These are phyloP conservation scores for Mythimna lalbum DNA, from an alignment of 2,888 invertebrate genomes.

Conservation along the genomic window DNA sequence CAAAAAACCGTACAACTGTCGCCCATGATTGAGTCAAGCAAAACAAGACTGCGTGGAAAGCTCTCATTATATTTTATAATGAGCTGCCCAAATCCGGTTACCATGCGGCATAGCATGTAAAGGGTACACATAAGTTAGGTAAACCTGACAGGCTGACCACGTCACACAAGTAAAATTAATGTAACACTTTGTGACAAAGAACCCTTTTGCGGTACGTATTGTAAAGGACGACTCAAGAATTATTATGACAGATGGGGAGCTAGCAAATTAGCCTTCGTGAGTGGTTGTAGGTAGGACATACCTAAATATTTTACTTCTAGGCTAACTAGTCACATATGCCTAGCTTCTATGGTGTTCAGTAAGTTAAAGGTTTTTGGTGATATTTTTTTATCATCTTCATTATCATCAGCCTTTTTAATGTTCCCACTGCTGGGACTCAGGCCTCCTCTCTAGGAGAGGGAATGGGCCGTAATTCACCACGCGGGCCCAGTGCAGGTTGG, in stretches of 20 bases:
- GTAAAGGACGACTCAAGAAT: slow-evolving; percentile 8
- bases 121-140: slow-evolving; percentile 28
- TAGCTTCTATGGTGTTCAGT: no score
- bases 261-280: background rate
- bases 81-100: slow-evolving; percentile 40
- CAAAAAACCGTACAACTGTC: slow-evolving; percentile 24
- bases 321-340: no score
- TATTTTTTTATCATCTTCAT: no score
- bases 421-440: no score
- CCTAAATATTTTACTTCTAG: no score
- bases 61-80: slow-evolving; percentile 64
- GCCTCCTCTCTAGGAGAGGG: no score
- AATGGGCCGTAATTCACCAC: no score
- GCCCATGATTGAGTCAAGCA: slow-evolving; percentile 38
- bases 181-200: slow-evolving; percentile 27
- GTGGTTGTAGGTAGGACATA: no score
- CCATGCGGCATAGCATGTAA: slow-evolving; percentile 41
- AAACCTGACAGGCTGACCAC: slow-evolving; percentile 26
- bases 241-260: background rate
- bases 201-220: slow-evolving; percentile 17
- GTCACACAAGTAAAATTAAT: slow-evolving; percentile 25
- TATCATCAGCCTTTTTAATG: no score
- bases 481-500: no score
- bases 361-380: no score
- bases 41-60: slow-evolving; percentile 43